Percentiles rank a stretch among this genome's conserved stretches.
Conservation (phyloP, 2,797 vertebrate species). For the Coracias cyanogaster region DNA sequence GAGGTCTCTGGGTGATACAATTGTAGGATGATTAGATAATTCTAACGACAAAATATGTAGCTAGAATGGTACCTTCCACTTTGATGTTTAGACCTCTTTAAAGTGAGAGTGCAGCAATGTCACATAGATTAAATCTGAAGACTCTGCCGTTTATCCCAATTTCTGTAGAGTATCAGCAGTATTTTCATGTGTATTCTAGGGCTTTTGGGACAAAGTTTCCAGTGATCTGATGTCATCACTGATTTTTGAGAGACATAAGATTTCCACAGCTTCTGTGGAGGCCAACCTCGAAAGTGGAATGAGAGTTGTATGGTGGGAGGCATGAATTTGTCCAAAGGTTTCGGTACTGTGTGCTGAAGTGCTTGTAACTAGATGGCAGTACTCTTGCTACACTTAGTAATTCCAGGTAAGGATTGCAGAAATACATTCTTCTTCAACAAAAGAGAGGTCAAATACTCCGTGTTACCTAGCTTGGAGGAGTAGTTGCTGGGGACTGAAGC, state of each 20-base stretch:
- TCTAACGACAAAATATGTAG: neutral
- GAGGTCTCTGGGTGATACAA: slow-evolving; percentile 7
- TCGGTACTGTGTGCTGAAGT: neutral
- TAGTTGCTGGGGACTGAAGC: neutral
- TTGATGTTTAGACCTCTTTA: neutral
- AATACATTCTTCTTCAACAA: neutral
- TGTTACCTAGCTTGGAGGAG: neutral
- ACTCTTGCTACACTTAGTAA: neutral
- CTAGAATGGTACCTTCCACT: slow-evolving; percentile 1
- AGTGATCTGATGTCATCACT: neutral
- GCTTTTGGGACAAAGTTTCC: neutral
- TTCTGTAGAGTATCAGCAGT: neutral
- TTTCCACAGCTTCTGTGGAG: neutral
- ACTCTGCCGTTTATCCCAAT: neutral
- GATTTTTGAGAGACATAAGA: neutral
- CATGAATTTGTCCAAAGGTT: neutral
- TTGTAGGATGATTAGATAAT: slow-evolving; percentile 32
- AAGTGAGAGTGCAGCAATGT: neutral
- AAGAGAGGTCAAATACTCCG: neutral
- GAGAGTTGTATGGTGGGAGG: neutral
- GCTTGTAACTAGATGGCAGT: neutral
- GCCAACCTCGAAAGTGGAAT: neutral
- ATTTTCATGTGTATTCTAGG: neutral
- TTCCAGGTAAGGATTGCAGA: neutral
- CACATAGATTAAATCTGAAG: neutral